Evolutionary conservation across 1,140 invertebrate genomes (phyloP), one percentile per base, ranked within the genome.

Genomic region (Scaptodrosophila lebanonensis): DNA sequence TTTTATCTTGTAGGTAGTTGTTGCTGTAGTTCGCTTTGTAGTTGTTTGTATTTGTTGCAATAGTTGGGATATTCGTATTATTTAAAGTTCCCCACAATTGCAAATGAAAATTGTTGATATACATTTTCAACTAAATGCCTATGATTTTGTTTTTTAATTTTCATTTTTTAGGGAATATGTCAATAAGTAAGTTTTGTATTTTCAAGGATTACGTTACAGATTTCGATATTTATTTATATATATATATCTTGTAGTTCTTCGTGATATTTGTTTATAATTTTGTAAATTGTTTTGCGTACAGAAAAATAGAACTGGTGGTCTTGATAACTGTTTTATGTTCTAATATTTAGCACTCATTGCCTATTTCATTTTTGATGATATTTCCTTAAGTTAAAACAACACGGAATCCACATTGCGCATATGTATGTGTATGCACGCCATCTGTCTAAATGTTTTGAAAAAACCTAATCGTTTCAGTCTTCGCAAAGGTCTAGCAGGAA

Each of bases 21-120:
- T 56, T 68, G 69, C 60, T 65, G 56, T 33, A 73, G 64, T 73
- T 59, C 66, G 62, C 62, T 59, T 56, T 39, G 49, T 61, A 76
- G 66, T 75, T 75, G 66, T 76, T 72, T 43, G 40, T 66, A 50
- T 63, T 58, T 30, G 13, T 35, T 18, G 30, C 18, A 8, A 1
- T 12, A 48, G 75, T 82, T 82, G 75, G 75, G 75, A 82, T 83
- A 75, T 64, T 82, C 75, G 76, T 67, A 60, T 76, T 70, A 58
- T 58, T 48, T 50, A 17, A 52, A 33, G 44, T 38, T 49, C 27
- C 44, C 53, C 52, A 53, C 54, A 65, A 42, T 54, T 22, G 56
- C 53, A 49, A 60, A 44, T 51, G 30, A 58, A 53, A 57, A 57
- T 60, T 57, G 53, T 32, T 75, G 71, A 76, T 75, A 56, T 62